A percentile compares a stretch with the other conserved stretches of the same genome.
Evolutionary conservation across 2,888 invertebrate genomes (phyloP).

Genomic region (Lasioglossum lativentre): DNA sequence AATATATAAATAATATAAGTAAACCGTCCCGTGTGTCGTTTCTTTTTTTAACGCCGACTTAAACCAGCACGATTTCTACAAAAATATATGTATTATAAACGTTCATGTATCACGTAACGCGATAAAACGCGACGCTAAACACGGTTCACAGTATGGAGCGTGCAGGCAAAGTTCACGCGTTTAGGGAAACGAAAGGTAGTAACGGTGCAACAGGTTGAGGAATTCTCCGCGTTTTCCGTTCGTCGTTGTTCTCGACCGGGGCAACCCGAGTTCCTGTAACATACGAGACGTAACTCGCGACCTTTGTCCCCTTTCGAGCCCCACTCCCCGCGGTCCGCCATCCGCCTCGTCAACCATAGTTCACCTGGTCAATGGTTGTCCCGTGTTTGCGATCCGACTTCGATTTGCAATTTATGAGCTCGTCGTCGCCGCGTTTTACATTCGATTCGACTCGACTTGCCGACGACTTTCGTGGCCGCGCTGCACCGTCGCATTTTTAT

Average conservation of each 20-base stretch:
- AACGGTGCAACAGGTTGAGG: slow-evolving; percentile 6
- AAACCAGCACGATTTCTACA: too few species aligned
- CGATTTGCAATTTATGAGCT: slow-evolving; percentile 72
- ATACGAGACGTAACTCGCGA: slow-evolving; percentile 43
- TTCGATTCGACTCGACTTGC: slow-evolving; percentile 15
- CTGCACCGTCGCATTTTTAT: not conserved
- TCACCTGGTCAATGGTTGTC: slow-evolving; percentile 35
- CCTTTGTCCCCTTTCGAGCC: slow-evolving; percentile 50
- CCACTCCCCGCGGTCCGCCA: not conserved
- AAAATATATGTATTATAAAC: too few species aligned
- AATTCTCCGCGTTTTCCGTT: slow-evolving; percentile 6
- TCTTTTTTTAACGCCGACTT: not conserved
- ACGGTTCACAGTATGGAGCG: too few species aligned
- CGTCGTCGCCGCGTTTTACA: slow-evolving; percentile 23
- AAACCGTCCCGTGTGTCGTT: not conserved
- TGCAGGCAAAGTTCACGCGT: not conserved
- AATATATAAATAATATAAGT: too few species aligned
- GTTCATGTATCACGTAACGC: not conserved
- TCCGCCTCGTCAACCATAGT: slow-evolving; percentile 2
- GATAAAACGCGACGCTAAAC: not conserved
- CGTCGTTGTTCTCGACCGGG: slow-evolving; percentile 23
- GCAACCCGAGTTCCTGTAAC: slow-evolving; percentile 24
- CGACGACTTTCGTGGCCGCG: not conserved
- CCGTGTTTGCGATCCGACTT: slow-evolving; percentile 35
- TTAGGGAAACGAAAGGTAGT: not conserved